phyloP scores from a whole-genome alignment of 2,113 vertebrate species.

The Muscicapa adusta region DNA sequence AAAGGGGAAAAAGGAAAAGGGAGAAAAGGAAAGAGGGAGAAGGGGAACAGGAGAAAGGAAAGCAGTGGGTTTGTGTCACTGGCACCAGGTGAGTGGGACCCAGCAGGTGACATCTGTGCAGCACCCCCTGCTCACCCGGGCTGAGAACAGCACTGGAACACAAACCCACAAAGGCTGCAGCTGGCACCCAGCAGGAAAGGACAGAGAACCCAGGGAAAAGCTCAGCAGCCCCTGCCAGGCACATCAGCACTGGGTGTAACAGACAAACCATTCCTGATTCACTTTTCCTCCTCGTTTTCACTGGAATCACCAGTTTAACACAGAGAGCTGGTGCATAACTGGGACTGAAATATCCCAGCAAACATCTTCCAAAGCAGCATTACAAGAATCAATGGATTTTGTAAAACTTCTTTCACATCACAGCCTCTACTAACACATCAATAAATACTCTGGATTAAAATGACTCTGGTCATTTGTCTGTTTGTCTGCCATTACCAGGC shows the following conservation, averaged over 20 bases:
- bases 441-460: background rate
- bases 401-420: background rate
- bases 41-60: too few species aligned
- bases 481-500: background rate
- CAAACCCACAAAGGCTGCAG: background rate
- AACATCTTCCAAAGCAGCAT: background rate
- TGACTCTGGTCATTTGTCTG: background rate
- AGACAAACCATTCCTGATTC: background rate
- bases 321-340: too few species aligned
- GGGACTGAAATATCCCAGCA: background rate
- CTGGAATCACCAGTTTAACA: background rate
- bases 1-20: too few species aligned
- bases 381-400: background rate
- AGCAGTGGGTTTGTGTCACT: too few species aligned
- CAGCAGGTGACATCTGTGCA: background rate
- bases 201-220: background rate
- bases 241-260: background rate
- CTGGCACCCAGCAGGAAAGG: background rate
- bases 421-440: background rate
- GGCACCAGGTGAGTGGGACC: background rate
- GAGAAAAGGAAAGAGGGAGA: too few species aligned
- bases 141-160: too few species aligned
- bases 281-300: background rate
- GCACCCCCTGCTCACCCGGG: background rate
- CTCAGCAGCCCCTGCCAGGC: background rate